Percentiles rank a stretch among this genome's conserved stretches.
Evolutionary conservation across 2,797 vertebrate genomes (phyloP).

Genomic region (Microtus californicus): DNA sequence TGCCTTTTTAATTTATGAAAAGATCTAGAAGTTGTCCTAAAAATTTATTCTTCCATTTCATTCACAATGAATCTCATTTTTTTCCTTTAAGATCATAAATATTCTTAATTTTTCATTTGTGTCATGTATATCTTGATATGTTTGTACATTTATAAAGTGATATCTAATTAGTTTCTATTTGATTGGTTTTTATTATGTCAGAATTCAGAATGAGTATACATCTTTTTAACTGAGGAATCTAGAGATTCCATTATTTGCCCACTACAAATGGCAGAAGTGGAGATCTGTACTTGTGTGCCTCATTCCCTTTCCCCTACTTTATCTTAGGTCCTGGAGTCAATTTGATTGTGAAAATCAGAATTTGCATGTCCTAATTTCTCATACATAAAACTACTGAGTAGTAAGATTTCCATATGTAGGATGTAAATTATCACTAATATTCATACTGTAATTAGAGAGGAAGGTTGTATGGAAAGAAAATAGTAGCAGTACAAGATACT

Average conservation of each 20-base stretch:
- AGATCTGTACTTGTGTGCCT: neutral
- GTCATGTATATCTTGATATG: conserved; percentile 5
- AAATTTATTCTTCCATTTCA: neutral
- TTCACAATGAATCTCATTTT: neutral
- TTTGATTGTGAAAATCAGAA: conserved; percentile 25
- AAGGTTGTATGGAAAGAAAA: conserved; percentile 6
- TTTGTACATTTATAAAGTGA: neutral
- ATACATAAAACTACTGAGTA: neutral
- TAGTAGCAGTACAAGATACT: neutral
- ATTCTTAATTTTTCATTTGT: conserved; percentile 14
- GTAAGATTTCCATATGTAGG: neutral
- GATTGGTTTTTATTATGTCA: conserved; percentile 17
- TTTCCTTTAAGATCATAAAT: neutral
- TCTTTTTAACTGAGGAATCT: neutral
- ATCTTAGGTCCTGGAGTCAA: neutral
- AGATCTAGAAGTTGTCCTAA: neutral
- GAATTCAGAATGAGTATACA: neutral
- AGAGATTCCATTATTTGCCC: neutral
- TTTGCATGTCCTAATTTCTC: neutral
- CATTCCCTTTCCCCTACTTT: neutral
- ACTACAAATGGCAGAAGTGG: neutral
- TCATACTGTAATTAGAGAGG: neutral
- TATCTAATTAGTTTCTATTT: neutral
- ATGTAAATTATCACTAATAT: neutral
- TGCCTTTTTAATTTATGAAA: conserved; percentile 31